phyloP scores from a whole-genome alignment of 2,888 invertebrate species.

The Graphium colonna region DNA sequence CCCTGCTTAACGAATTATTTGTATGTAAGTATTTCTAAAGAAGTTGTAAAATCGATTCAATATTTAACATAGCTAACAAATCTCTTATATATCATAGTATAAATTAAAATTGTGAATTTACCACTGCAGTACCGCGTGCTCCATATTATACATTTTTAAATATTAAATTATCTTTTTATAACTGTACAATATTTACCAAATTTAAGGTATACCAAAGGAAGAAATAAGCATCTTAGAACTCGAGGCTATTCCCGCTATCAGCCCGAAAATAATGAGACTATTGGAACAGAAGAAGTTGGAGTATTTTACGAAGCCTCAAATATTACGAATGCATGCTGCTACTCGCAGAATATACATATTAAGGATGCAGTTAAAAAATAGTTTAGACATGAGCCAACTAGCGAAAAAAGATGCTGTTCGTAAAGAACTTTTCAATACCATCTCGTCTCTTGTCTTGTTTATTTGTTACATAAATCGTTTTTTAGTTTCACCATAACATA shows the following conservation, averaged over 20 bases:
- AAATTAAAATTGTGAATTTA: no score
- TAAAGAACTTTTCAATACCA: not conserved
- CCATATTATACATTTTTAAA: no score
- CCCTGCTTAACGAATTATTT: constrained; percentile 50
- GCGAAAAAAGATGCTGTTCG: constrained; percentile 31
- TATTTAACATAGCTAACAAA: no score
- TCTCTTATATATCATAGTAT: no score
- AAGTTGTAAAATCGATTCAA: no score
- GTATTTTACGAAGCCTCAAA: constrained; percentile 63
- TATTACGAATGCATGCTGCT: constrained; percentile 55
- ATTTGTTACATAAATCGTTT: no score
- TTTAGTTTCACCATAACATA: constrained; percentile 1
- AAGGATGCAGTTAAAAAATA: constrained; percentile 56
- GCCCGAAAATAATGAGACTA: constrained; percentile 47
- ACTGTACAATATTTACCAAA: no score
- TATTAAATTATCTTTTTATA: no score
- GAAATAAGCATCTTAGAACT: constrained; percentile 61
- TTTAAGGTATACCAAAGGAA: constrained; percentile 51
- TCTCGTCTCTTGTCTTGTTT: constrained; percentile 9
- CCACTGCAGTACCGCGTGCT: no score
- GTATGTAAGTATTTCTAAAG: constrained; percentile 51
- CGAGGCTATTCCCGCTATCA: constrained; percentile 61
- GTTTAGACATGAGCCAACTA: constrained; percentile 56
- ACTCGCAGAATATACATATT: constrained; percentile 60
- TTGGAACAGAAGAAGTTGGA: constrained; percentile 56